Percentiles rank a stretch among this genome's conserved stretches.
Conservation (phyloP, 1,140 invertebrate genomes). For the Drosophila littoralis region DNA sequence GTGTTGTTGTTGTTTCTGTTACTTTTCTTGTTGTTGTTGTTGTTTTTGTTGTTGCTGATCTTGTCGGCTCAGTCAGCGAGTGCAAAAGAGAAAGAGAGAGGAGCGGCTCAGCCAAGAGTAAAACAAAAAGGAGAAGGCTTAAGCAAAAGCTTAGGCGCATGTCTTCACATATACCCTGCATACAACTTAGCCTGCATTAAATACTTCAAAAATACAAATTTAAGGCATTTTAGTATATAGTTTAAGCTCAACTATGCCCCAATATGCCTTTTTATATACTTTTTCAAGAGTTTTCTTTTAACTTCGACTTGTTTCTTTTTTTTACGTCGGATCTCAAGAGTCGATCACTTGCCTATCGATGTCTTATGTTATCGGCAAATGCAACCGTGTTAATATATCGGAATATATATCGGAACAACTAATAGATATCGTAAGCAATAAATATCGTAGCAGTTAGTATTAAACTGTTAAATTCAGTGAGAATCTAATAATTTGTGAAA, state of each 20-base stretch:
- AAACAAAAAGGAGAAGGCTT: neutral
- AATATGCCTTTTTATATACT: too few relatives aligned
- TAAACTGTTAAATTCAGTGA: too few relatives aligned
- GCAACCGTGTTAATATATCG: too few relatives aligned
- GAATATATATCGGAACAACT: too few relatives aligned
- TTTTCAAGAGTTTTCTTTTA: too few relatives aligned
- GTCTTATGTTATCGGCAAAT: too few relatives aligned
- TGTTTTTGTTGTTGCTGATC: conserved; percentile 45
- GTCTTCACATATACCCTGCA: conserved; percentile 18
- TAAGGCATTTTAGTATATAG: neutral
- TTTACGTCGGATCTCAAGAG: too few relatives aligned
- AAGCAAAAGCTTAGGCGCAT: conserved; percentile 9
- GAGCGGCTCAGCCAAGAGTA: conserved; percentile 22
- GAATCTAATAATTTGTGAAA: too few relatives aligned
- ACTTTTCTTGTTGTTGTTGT: conserved; percentile 26
- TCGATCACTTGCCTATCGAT: too few relatives aligned
- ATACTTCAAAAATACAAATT: neutral
- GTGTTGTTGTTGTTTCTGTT: conserved; percentile 59
- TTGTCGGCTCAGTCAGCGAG: conserved; percentile 32
- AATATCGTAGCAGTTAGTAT: too few relatives aligned
- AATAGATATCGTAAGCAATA: too few relatives aligned
- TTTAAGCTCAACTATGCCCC: neutral
- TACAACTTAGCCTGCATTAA: neutral
- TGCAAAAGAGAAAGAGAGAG: conserved; percentile 15
- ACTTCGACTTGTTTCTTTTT: too few relatives aligned